Conservation (phyloP, 2,113 vertebrate species). For the Genyomyrus donnyi region DNA sequence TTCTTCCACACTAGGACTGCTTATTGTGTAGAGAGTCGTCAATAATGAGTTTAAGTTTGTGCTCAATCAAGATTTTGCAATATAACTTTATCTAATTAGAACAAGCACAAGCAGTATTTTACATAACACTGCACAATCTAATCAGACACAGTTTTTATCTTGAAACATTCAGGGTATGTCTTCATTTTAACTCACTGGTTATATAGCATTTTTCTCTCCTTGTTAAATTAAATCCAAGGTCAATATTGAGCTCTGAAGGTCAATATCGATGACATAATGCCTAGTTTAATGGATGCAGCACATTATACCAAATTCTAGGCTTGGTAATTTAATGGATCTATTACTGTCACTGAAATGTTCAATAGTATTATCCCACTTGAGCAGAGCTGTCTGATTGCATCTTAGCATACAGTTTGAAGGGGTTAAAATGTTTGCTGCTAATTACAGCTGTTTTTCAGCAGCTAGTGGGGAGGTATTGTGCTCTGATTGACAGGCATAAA, state of each 20-base stretch:
- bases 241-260: background rate
- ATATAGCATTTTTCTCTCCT: background rate
- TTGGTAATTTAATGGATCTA: slow-evolving; percentile 1
- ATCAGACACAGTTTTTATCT: background rate
- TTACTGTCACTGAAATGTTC: background rate
- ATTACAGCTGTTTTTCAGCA: slow-evolving; percentile 22
- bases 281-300: background rate
- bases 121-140: background rate
- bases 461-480: slow-evolving; percentile 30
- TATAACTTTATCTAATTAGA: background rate
- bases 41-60: background rate
- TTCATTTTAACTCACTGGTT: background rate
- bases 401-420: background rate
- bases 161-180: background rate
- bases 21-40: background rate
- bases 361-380: background rate
- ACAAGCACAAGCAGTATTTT: background rate
- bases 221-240: background rate
- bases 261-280: background rate
- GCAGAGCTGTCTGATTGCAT: background rate
- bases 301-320: background rate
- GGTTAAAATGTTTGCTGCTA: slow-evolving; percentile 29
- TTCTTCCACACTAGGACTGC: background rate
- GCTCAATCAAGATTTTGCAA: background rate
- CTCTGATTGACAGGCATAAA: slow-evolving; percentile 43